These are phyloP conservation scores for Drosophila rhopaloa DNA, from an alignment of 1,140 invertebrate species.

Conservation along the genomic window DNA sequence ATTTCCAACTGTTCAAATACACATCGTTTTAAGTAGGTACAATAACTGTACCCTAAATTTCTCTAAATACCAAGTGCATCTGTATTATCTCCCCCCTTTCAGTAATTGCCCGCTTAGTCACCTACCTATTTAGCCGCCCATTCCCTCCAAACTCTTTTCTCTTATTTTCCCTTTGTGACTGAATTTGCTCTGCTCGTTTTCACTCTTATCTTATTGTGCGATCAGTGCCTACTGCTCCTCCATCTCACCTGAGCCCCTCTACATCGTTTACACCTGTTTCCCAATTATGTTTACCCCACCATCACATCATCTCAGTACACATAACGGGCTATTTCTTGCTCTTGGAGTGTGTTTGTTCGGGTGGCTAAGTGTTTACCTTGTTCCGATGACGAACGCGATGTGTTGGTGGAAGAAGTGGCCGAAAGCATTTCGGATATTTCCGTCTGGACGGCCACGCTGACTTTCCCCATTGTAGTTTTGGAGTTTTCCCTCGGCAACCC, in stretches of 20 bases:
- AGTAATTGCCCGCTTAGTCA: conserved; percentile 32
- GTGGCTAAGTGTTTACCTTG: conserved; percentile 72
- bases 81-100: conserved; percentile 8
- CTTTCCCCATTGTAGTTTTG: conserved; percentile 55
- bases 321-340: conserved; percentile 5
- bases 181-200: conserved; percentile 41
- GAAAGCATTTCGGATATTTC: conserved; percentile 78
- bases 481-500: conserved; percentile 17
- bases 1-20: neutral
- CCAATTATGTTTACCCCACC: conserved; percentile 63
- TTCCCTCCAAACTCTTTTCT: neutral
- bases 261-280: conserved; percentile 66
- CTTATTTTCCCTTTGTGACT: conserved; percentile 12
- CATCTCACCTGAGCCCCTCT: neutral
- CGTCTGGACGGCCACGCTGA: conserved; percentile 80
- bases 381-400: conserved; percentile 76
- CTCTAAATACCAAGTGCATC: neutral
- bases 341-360: conserved; percentile 16
- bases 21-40: neutral
- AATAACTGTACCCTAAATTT: neutral
- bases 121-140: neutral
- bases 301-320: conserved; percentile 43
- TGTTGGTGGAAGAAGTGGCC: conserved; percentile 65
- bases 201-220: conserved; percentile 36
- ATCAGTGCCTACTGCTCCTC: conserved; percentile 23